Conservation (phyloP, 2,888 invertebrate species). For the Eupithecia inturbata region DNA sequence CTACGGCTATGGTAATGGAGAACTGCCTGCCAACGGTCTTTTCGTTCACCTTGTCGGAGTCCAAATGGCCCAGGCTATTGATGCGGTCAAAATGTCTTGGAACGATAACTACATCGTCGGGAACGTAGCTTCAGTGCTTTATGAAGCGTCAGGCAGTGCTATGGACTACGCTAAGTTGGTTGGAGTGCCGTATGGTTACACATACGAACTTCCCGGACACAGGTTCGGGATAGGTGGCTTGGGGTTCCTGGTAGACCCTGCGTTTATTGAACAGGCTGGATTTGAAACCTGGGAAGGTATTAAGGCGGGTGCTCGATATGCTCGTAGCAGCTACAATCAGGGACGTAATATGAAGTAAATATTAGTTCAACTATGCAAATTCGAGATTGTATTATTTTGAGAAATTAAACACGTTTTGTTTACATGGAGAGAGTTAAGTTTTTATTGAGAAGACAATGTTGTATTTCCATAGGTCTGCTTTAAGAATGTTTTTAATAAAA, state of each 20-base stretch:
- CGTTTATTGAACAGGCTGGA: conserved; percentile 83
- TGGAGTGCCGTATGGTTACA: conserved; percentile 83
- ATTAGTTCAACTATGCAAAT: background rate
- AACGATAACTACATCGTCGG: conserved; percentile 79
- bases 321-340: conserved; percentile 49
- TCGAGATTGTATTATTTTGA: background rate
- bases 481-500: background rate
- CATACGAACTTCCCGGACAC: conserved; percentile 85
- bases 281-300: conserved; percentile 85
- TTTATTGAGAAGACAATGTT: background rate
- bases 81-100: conserved; percentile 69
- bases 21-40: conserved; percentile 71
- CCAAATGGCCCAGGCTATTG: conserved; percentile 73
- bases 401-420: background rate
- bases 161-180: conserved; percentile 85
- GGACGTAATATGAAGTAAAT: conserved; percentile 22
- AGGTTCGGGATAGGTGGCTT: conserved; percentile 51
- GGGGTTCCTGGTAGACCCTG: conserved; percentile 84
- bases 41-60: conserved; percentile 74
- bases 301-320: conserved; percentile 73
- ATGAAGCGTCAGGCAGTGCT: conserved; percentile 85
- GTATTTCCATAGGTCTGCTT: background rate
- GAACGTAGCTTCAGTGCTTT: conserved; percentile 75
- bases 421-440: background rate
- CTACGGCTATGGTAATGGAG: conserved; percentile 84